Conservation (phyloP, 2,888 invertebrate genomes). For the Cryptocephalus moraei region DNA sequence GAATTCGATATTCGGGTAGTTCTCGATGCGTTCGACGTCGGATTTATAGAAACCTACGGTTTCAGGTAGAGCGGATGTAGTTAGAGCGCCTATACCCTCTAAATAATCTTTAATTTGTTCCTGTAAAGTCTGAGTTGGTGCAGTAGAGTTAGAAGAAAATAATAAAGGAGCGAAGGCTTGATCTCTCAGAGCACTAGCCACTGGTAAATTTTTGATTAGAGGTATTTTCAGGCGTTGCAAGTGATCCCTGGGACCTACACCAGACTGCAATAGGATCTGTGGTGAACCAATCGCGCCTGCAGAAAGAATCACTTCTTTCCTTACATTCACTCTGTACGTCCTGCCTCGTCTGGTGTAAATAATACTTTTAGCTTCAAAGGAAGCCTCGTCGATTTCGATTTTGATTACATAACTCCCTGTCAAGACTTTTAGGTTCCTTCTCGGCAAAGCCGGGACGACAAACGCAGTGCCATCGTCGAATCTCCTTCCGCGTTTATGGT, state of each 20-base stretch:
- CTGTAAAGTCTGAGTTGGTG: constrained; percentile 1
- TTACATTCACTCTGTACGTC: constrained; percentile 44
- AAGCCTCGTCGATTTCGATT: constrained; percentile 48
- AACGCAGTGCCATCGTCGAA: constrained; percentile 70
- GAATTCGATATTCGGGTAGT: constrained; percentile 2
- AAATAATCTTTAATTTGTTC: constrained; percentile 44
- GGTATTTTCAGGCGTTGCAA: constrained; percentile 47
- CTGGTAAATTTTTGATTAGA: constrained; percentile 54
- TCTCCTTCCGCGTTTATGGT: constrained; percentile 55
- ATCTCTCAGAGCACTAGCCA: constrained; percentile 69
- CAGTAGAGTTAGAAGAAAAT: constrained; percentile 54
- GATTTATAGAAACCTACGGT: constrained; percentile 3
- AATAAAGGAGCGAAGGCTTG: constrained; percentile 59
- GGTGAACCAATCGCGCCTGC: constrained; percentile 75
- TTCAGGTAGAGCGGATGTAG: background rate
- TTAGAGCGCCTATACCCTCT: constrained; percentile 9
- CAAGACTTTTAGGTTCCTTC: constrained; percentile 45
- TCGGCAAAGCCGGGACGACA: constrained; percentile 50
- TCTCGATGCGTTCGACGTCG: background rate
- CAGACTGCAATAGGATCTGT: constrained; percentile 73
- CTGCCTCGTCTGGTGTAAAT: constrained; percentile 41
- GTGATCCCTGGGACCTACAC: constrained; percentile 57
- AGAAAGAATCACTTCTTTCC: constrained; percentile 65
- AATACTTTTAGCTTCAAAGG: constrained; percentile 50
- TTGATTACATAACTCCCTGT: constrained; percentile 50